Evolutionary conservation across 2,797 vertebrate species (phyloP).

Genomic region (Phylloscopus collybita): DNA sequence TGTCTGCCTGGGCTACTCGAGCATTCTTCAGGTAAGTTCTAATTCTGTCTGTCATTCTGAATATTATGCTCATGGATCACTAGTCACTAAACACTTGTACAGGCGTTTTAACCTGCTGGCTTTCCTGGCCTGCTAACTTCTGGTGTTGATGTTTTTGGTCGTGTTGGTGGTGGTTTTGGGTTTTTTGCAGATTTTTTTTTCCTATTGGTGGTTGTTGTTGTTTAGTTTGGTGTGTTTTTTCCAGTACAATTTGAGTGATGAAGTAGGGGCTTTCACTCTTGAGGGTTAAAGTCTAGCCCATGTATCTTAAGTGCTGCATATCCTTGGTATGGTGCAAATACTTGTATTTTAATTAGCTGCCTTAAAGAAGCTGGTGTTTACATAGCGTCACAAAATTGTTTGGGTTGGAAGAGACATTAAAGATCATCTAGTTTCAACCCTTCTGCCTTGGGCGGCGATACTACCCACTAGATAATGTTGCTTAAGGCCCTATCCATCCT

Average conservation of each 20-base stretch:
- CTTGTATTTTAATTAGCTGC: neutral
- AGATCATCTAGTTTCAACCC: neutral
- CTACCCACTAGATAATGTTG: neutral
- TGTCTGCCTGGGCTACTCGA: slow-evolving; percentile 93
- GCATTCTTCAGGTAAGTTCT: slow-evolving; percentile 91
- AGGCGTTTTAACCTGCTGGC: neutral
- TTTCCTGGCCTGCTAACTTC: neutral
- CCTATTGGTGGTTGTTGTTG: neutral
- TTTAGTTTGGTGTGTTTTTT: neutral
- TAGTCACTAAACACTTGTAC: neutral
- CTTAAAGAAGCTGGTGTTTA: neutral
- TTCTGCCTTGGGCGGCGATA: neutral
- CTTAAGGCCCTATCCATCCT: neutral
- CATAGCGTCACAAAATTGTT: neutral
- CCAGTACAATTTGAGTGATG: neutral
- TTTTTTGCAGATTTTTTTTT: neutral
- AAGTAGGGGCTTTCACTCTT: neutral
- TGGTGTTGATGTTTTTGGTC: neutral
- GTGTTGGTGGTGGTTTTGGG: neutral
- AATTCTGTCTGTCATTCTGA: neutral
- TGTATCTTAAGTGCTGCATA: neutral
- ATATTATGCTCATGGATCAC: neutral
- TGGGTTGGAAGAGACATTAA: neutral
- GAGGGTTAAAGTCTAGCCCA: neutral
- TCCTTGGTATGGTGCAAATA: neutral